Evolutionary conservation across 2,888 invertebrate species (phyloP).

Genomic region (Plebejus argus): DNA sequence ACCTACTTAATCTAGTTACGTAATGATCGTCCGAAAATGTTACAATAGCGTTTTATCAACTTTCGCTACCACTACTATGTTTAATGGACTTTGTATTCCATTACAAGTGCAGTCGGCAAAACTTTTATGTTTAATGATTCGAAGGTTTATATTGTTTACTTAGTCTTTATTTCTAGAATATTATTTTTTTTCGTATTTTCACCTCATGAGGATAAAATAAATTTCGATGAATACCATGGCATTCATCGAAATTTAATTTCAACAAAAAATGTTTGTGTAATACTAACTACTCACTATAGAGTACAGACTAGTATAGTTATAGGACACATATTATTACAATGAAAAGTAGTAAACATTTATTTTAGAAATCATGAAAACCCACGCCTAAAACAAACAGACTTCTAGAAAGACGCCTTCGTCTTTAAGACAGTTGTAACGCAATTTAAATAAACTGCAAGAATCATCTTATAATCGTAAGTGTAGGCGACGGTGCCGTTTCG

Average conservation of each 20-base stretch:
- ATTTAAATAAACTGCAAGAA: constrained; percentile 51
- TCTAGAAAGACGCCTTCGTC: constrained; percentile 13
- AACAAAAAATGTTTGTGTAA: neutral
- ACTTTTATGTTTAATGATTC: neutral
- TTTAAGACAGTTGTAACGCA: constrained; percentile 39
- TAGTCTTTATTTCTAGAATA: neutral
- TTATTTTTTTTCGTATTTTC: neutral
- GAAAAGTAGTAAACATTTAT: neutral
- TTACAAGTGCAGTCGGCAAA: neutral
- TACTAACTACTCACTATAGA: neutral
- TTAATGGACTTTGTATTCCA: neutral
- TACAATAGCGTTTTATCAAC: constrained; percentile 4
- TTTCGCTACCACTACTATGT: neutral
- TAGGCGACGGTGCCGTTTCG: constrained; percentile 79
- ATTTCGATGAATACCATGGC: neutral
- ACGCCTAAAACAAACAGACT: neutral
- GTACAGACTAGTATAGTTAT: neutral
- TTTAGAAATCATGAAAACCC: neutral
- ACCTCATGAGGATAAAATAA: neutral
- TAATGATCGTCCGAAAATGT: constrained; percentile 5
- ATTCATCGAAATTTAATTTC: neutral
- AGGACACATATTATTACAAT: neutral
- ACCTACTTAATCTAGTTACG: constrained; percentile 19
- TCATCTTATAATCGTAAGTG: constrained; percentile 73
- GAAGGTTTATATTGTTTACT: neutral